Evolutionary conservation across 2,888 invertebrate species (phyloP), one percentile per base, ranked within the genome.

Genomic region (Boloria selene): DNA sequence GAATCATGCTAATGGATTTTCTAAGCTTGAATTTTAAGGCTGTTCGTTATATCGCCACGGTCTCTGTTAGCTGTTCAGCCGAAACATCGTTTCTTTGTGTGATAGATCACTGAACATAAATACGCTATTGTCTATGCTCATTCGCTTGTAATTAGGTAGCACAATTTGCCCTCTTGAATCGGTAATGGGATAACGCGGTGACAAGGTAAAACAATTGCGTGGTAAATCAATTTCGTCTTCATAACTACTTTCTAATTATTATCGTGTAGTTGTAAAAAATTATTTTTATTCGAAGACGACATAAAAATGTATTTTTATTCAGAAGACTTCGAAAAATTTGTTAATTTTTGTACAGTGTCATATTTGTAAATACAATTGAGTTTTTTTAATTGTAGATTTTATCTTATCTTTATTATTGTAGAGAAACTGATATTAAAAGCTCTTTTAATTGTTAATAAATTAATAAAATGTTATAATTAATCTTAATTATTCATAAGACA

Each of bases 121-220:
- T 92, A 92, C 85, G 76, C 75, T 82, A 88, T 92, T 92, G 92
- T 92, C 84, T 89, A 82, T 82, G 75, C 75, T 79, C 82, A 87
- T 91, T 90, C 85, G 84, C 76, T 81, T 87, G 75, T 90, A 90
- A 91, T 91, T 88, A 90, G 92, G 91, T 91, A 92, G 92, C 92
- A 89, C 87, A 88, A 91, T 92, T 90, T 84, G 85, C 84, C 86
- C 85, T 88, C 82, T 84, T 90, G 90, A 87, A 91, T 90, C 85
- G 79, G 76, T 88, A 87, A 91, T 90, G 86, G 90, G 88, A 77
- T 74, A 86, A 79, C 53, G 79, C 75, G 75, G 75, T 70, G 76
- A 76, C 78, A 79, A 79, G 79, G 68, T 76, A 67, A 78, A 79
- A 89, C 88, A 90, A 90, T 86, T 78, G 79, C 65, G 83, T 81